These are phyloP conservation scores for Odontothrips loti DNA, from an alignment of 2,888 invertebrate genomes.

Conservation along the genomic window DNA sequence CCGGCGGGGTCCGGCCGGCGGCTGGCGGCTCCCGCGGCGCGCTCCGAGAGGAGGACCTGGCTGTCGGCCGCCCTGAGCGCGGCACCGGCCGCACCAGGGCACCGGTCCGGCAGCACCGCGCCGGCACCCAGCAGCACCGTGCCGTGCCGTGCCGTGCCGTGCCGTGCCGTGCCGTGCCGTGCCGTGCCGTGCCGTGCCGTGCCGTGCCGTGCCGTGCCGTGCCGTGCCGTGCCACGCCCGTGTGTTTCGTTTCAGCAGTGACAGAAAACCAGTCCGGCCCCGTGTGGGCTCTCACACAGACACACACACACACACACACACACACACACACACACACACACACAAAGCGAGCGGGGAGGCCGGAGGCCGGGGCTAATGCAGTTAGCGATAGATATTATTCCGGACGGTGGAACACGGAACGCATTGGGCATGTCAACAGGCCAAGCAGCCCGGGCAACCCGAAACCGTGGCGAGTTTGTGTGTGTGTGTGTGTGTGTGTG, in stretches of 20 bases:
- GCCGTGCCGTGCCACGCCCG: neutral
- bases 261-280: neutral
- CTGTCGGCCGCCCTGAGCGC: no score
- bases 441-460: neutral
- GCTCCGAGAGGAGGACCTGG: no score
- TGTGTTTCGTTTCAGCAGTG: slow-evolving; percentile 7
- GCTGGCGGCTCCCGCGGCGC: no score
- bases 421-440: neutral
- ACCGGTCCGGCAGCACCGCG: no score
- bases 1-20: no score
- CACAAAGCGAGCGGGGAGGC: neutral
- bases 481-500: no score
- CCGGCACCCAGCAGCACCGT: neutral
- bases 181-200: neutral
- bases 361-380: neutral
- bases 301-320: neutral
- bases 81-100: no score
- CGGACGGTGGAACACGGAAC: neutral
- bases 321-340: neutral
- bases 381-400: neutral
- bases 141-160: neutral
- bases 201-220: neutral
- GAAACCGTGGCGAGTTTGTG: no score
- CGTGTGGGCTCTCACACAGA: neutral
- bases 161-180: neutral